Percentiles rank a stretch among this genome's conserved stretches.
These are phyloP conservation scores for Intellagama lesueurii DNA, from an alignment of 2,797 vertebrate genomes.

Conservation along the genomic window DNA sequence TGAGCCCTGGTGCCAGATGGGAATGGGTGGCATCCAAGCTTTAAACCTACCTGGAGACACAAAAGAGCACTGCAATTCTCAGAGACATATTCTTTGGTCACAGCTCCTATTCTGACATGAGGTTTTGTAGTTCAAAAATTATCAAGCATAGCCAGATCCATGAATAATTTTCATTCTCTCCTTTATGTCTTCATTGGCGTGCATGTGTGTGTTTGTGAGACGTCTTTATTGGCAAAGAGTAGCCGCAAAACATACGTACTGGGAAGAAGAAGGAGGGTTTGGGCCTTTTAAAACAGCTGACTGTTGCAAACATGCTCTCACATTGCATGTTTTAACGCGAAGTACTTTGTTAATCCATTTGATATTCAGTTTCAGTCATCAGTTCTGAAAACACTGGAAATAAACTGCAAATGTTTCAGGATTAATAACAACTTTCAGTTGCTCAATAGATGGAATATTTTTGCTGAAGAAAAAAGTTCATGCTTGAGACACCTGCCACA, in stretches of 20 bases:
- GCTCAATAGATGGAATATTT: constrained; percentile 17
- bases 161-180: not conserved
- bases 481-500: constrained; percentile 12
- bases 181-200: not conserved
- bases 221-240: not conserved
- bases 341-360: not conserved
- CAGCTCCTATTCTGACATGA: too few species aligned
- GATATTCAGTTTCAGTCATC: constrained; percentile 14
- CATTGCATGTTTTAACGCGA: not conserved
- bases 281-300: not conserved
- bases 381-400: not conserved
- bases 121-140: too few species aligned
- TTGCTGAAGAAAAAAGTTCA: constrained; percentile 22
- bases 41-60: too few species aligned
- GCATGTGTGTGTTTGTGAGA: not conserved
- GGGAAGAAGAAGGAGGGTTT: not conserved
- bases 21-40: too few species aligned
- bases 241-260: not conserved
- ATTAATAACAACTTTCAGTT: not conserved
- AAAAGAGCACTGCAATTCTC: too few species aligned
- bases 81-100: too few species aligned
- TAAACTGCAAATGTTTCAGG: not conserved
- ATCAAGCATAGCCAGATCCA: not conserved
- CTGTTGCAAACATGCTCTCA: not conserved
- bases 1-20: too few species aligned